Percentiles rank a stretch among this genome's conserved stretches.
phyloP scores from a whole-genome alignment of 1,140 invertebrate species.

The Gerris buenoi region DNA sequence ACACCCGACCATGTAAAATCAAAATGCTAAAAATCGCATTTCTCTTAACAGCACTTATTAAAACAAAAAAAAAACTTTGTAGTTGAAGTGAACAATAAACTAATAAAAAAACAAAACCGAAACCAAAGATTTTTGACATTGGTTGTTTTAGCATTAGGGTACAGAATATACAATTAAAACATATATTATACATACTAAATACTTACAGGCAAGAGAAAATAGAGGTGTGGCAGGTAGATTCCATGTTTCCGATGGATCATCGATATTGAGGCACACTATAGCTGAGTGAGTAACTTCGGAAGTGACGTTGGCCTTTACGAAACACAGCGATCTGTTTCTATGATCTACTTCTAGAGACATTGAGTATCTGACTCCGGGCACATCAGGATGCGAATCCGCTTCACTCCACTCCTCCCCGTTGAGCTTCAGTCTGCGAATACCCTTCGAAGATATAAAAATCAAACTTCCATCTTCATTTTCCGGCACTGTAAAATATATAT shows the following conservation, averaged over 20 bases:
- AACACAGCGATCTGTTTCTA: constrained; percentile 48
- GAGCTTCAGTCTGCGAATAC: constrained; percentile 36
- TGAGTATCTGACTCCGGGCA: constrained; percentile 31
- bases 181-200: too few species aligned
- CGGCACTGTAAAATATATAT: constrained; percentile 40
- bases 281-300: constrained; percentile 25
- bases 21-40: too few species aligned
- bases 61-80: too few species aligned
- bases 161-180: too few species aligned
- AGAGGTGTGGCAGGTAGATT: constrained; percentile 37
- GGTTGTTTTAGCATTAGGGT: too few species aligned
- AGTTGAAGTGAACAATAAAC: too few species aligned
- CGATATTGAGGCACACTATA: constrained; percentile 42
- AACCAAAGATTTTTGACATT: too few species aligned
- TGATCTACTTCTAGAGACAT: constrained; percentile 38
- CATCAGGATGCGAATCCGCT: constrained; percentile 28
- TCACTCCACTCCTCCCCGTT: constrained; percentile 22
- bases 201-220: constrained; percentile 40
- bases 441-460: constrained; percentile 36
- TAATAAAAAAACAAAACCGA: too few species aligned
- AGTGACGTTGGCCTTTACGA: constrained; percentile 40
- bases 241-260: constrained; percentile 41
- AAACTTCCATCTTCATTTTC: constrained; percentile 33
- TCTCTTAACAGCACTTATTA: too few species aligned
- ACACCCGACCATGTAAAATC: too few species aligned